A percentile compares a stretch with the other conserved stretches of the same genome.
Evolutionary conservation across 2,113 vertebrate species (phyloP).

Genomic region (Callorhinus ursinus): DNA sequence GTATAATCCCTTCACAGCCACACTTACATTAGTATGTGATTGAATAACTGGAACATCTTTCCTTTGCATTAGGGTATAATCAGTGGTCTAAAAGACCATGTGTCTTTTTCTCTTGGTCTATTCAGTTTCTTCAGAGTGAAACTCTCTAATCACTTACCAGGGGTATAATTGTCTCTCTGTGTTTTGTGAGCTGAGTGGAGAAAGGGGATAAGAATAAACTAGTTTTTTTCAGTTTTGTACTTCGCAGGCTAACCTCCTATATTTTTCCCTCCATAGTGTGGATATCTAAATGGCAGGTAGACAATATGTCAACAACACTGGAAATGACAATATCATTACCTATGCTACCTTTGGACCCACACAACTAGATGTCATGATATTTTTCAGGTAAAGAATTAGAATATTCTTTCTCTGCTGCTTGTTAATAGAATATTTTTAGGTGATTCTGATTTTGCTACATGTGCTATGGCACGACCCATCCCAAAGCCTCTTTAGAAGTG

Average conservation of each 20-base stretch:
- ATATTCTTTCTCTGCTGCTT: not conserved
- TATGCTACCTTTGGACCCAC: not conserved
- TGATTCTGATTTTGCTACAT: not conserved
- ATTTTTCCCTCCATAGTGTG: not conserved
- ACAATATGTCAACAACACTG: not conserved
- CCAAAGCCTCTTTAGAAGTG: not conserved
- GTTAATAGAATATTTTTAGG: not conserved
- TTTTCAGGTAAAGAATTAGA: not conserved
- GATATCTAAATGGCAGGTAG: not conserved
- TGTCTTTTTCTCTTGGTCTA: not conserved
- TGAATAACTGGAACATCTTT: not conserved
- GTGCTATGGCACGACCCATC: not conserved
- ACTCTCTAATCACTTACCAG: not conserved
- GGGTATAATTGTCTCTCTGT: not conserved
- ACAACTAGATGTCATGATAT: not conserved
- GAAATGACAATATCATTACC: not conserved
- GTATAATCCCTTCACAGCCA: not conserved
- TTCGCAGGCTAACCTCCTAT: not conserved
- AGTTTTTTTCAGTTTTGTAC: not conserved
- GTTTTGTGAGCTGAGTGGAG: not conserved
- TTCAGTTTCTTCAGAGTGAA: not conserved
- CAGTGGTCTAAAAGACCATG: not conserved
- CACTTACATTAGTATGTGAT: not conserved
- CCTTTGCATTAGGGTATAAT: not conserved
- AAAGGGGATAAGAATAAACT: not conserved